A percentile compares a stretch with the other conserved stretches of the same genome.
phyloP scores from a whole-genome alignment of 2,797 vertebrate species.

The Micromesistius poutassou region DNA sequence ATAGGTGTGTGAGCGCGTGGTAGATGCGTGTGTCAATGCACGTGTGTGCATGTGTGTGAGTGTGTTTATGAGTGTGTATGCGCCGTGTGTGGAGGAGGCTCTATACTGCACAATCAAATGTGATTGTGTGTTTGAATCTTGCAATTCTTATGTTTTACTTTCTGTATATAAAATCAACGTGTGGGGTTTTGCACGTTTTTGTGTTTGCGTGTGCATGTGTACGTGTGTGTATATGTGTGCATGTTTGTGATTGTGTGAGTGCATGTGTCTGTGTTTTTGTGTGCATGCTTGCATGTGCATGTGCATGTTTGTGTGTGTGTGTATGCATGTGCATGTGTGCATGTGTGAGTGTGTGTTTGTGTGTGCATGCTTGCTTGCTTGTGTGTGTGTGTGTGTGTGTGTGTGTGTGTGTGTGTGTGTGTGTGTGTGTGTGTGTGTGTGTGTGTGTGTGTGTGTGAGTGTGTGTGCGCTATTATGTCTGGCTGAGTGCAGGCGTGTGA shows the following conservation, averaged over 20 bases:
- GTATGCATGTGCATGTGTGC: too few relatives aligned
- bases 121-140: not conserved
- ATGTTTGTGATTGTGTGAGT: not conserved
- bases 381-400: not conserved
- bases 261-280: slow-evolving; percentile 12
- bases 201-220: slow-evolving; percentile 1
- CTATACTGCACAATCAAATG: not conserved
- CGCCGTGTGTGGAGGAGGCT: too few relatives aligned
- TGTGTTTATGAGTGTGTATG: too few relatives aligned
- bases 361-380: not conserved
- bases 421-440: slow-evolving; percentile 3
- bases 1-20: not conserved
- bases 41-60: too few relatives aligned
- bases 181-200: not conserved
- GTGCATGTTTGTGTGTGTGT: too few relatives aligned
- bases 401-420: not conserved
- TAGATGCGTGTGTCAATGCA: too few relatives aligned
- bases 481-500: slow-evolving; percentile 31
- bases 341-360: not conserved
- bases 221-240: not conserved
- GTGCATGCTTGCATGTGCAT: not conserved
- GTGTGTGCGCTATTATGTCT: not conserved
- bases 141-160: not conserved
- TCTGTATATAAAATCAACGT: not conserved
- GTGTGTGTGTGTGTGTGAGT: slow-evolving; percentile 13